Evolutionary conservation across 2,797 vertebrate genomes (phyloP), one percentile per base, ranked within the genome.

Genomic region (Typhlichthys subterraneus): DNA sequence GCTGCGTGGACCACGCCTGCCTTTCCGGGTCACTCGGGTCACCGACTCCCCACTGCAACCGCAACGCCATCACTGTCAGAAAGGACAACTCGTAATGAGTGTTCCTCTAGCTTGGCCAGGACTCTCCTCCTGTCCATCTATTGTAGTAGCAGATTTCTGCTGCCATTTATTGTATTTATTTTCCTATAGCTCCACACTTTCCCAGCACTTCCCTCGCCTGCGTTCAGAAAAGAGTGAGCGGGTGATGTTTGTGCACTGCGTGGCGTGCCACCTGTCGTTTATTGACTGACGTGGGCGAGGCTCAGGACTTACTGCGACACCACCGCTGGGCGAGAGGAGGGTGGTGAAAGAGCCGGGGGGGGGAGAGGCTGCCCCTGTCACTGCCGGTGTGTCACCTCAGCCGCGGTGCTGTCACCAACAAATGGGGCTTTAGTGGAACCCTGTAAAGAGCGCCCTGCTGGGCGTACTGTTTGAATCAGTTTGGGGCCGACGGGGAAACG

Each of bases 1-100:
- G 95, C 95, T 97, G 95, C 93, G 85, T 69, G 71, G 76, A 67
- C 94, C 94, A 94, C 93, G 94, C 92, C 90, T 93, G 92, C 92
- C 94, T 94, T 94, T 92, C 81, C 90, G 92, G 90, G 83, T 95
- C 93, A 93, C 93, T 86, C 67, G 70, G 89, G 88, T 88, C 87
- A 88, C 87, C 79, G 75, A 66, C 77, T 80, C 73, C 71, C 57
- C 50, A 58, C 54, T 80, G 82, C 84, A 76, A 78, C 78, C 77
- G 76, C 82, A 76, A 77, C 79, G 69, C 73, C 45, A 60, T 76
- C 75, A 47, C 86, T 74, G 87, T 83, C 72, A 83, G 82, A 87
- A 73, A 73, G 77, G 82, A 80, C 83, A 82, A 75, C 77, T 69
- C 75, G 78, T 89, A 85, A 90, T 89, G 77, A 83, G 80, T 79